Base-by-base conservation (phyloP, 1,140 invertebrate species). In the Brevipalpus yothersi region DNA sequence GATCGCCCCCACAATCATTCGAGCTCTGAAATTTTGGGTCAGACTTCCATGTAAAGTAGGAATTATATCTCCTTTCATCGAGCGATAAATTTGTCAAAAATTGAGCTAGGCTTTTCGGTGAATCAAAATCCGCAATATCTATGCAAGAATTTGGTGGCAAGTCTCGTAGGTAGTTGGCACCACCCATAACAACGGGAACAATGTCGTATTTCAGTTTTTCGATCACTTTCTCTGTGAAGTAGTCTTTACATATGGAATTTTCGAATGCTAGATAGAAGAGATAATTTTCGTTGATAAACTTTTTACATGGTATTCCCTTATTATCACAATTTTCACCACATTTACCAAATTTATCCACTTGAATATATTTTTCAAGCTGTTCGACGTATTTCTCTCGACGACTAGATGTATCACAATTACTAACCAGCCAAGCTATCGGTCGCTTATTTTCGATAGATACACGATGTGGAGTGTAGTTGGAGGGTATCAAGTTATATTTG, bases 401-500 rank as follows among this genome's bases (percentile, higher is more conserved):
- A 63, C 77, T 78, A 13, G 61, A 63, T 0, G 77, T 70, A 2
- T 64, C 13, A 65, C 82, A 83, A 65, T 82, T 78, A 54, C 77
- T 79, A 2, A 80, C 77, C 61, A 81, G 75, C 79, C 79, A 82
- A 1, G 75, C 75, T 0, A 76, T 76, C 53, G 58, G 49, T 12
- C 55, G 61, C 40, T 42, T 64, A 93, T 69, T 96, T 91, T 11
- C 82, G 78, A 47, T 92, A 76, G 69, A 86, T 96, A 0, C 87
- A n/a, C n/a, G n/a, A n/a, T n/a, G n/a, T n/a, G n/a, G n/a, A n/a
- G n/a, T n/a, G n/a, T n/a, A n/a, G n/a, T n/a, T n/a, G n/a, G n/a
- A n/a, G n/a, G n/a, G n/a, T n/a, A n/a, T n/a, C n/a, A n/a, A n/a
- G n/a, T n/a, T n/a, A n/a, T n/a, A n/a, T n/a, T n/a, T n/a, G n/a